Evolutionary conservation across 1,140 invertebrate genomes (phyloP).

Genomic region (Ectropis grisescens): DNA sequence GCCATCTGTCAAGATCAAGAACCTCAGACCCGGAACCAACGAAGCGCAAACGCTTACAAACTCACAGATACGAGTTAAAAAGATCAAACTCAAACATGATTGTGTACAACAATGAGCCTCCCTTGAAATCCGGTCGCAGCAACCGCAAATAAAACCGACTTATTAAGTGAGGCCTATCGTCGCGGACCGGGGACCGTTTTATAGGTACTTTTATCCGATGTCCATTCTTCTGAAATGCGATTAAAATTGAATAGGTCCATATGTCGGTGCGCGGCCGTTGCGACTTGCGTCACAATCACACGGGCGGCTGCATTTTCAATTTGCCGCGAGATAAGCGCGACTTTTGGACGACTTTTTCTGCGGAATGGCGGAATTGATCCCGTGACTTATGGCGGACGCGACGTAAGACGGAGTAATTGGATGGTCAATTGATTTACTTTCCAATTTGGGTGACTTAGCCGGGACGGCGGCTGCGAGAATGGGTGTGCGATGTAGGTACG

Average conservation of each 20-base stretch:
- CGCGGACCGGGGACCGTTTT: conserved; percentile 42
- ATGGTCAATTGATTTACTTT: conserved; percentile 51
- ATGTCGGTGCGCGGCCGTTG: conserved; percentile 43
- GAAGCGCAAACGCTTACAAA: conserved; percentile 32
- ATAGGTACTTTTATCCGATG: conserved; percentile 59
- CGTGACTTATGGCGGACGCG: conserved; percentile 50
- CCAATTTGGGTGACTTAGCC: conserved; percentile 23
- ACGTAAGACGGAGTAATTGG: conserved; percentile 36
- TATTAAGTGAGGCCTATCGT: conserved; percentile 47
- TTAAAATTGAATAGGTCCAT: conserved; percentile 68
- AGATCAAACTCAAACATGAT: conserved; percentile 58
- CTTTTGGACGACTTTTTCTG: conserved; percentile 61
- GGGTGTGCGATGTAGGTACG: no score
- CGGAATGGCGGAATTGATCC: conserved; percentile 60
- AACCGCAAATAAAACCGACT: conserved; percentile 61
- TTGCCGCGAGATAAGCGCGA: conserved; percentile 62
- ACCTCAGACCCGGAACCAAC: conserved; percentile 8
- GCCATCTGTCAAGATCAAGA: conserved; percentile 3
- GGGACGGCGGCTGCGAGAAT: no score
- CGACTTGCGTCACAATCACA: conserved; percentile 61
- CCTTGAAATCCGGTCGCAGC: conserved; percentile 44
- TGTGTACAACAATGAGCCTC: conserved; percentile 41
- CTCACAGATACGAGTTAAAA: conserved; percentile 40
- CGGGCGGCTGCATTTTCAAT: conserved; percentile 65
- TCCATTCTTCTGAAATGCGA: conserved; percentile 67